phyloP scores from a whole-genome alignment of 2,113 vertebrate genomes.

The Loxodonta africana region DNA sequence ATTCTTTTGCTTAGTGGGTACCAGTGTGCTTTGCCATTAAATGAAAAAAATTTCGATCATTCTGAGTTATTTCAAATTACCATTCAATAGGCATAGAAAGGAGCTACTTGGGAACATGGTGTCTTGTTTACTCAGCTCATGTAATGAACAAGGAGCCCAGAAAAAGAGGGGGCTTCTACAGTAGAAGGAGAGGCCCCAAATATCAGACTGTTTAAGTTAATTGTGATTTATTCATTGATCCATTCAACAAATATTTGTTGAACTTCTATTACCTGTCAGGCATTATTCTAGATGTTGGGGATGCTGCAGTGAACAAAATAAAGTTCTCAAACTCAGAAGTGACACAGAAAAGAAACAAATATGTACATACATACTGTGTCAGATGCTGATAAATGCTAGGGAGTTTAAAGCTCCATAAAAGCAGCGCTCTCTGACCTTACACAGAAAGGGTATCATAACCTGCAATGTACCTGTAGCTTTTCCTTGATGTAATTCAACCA shows the following conservation, averaged over 20 bases:
- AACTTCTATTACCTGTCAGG: neutral
- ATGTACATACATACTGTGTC: neutral
- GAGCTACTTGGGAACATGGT: neutral
- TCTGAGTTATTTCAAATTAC: constrained; percentile 21
- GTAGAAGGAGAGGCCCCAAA: neutral
- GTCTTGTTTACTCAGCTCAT: constrained; percentile 4
- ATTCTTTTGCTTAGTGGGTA: neutral
- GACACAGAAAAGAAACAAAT: constrained; percentile 20
- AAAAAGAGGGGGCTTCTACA: neutral
- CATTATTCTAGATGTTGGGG: neutral
- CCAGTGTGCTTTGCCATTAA: constrained; percentile 17
- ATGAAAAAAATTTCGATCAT: constrained; percentile 24
- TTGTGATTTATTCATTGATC: constrained; percentile 6
- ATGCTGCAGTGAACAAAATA: neutral
- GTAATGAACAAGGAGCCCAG: neutral
- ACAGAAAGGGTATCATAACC: neutral
- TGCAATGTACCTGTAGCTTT: constrained; percentile 38
- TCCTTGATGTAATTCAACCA: neutral
- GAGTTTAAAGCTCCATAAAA: constrained; percentile 7
- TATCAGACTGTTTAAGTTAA: neutral
- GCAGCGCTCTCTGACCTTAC: neutral
- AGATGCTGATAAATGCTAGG: neutral
- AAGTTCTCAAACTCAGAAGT: neutral
- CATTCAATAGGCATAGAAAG: constrained; percentile 1
- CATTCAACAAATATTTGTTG: constrained; percentile 21